These are phyloP conservation scores for Drosophila ficusphila DNA, from an alignment of 1,140 invertebrate species.

Conservation along the genomic window DNA sequence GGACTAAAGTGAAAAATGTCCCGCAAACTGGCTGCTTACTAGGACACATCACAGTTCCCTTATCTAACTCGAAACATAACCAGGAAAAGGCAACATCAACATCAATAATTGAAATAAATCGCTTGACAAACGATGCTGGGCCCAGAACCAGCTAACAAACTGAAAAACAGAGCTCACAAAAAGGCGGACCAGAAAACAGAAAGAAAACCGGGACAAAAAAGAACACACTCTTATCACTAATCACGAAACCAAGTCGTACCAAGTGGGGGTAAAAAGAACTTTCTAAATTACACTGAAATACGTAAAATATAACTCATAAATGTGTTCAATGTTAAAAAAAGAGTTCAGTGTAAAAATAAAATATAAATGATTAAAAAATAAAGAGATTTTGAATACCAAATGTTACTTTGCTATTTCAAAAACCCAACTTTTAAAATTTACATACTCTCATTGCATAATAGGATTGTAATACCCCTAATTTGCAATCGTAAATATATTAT, in stretches of 20 bases:
- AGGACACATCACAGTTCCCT: conserved; percentile 10
- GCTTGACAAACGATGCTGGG: conserved; percentile 64
- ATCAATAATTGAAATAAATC: conserved; percentile 80
- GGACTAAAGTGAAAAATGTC: conserved; percentile 4
- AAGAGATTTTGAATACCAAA: too few relatives aligned
- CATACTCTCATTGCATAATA: too few relatives aligned
- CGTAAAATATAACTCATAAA: too few relatives aligned
- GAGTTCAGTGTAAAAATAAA: too few relatives aligned
- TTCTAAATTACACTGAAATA: too few relatives aligned
- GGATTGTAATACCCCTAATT: too few relatives aligned
- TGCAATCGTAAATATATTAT: too few relatives aligned
- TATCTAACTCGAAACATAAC: conserved; percentile 29
- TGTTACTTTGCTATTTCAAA: too few relatives aligned
- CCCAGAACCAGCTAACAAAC: conserved; percentile 20
- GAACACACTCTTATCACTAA: conserved; percentile 66
- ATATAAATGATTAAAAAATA: too few relatives aligned
- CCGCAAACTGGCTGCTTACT: conserved; percentile 17
- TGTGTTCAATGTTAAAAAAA: too few relatives aligned
- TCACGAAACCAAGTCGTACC: conserved; percentile 39
- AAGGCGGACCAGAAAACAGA: conserved; percentile 7
- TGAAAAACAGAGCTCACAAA: conserved; percentile 36
- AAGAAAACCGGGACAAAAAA: conserved; percentile 21
- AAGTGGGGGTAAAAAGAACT: too few relatives aligned
- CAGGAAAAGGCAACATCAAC: conserved; percentile 29
- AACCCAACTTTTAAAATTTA: too few relatives aligned